Evolutionary conservation across 2,888 invertebrate species (phyloP).

Genomic region (Pardosa pseudoannulata): DNA sequence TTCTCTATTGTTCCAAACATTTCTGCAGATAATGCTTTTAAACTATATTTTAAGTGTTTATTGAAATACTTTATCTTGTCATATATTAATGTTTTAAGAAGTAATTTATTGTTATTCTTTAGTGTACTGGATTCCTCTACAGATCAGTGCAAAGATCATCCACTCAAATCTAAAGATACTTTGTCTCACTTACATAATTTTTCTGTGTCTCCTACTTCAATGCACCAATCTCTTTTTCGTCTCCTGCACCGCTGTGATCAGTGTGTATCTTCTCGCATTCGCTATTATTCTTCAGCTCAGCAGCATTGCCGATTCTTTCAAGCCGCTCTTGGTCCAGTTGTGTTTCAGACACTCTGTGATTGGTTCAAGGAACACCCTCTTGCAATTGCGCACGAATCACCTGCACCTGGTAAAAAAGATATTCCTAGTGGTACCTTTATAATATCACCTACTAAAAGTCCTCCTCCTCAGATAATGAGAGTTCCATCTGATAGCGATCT

Average conservation of each 20-base stretch:
- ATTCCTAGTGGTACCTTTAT: background rate
- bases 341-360: slow-evolving; percentile 60
- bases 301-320: slow-evolving; percentile 69
- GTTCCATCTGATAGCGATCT: slow-evolving; percentile 37
- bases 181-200: slow-evolving; percentile 12
- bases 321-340: slow-evolving; percentile 64
- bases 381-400: slow-evolving; percentile 50
- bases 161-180: background rate
- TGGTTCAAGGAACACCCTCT: slow-evolving; percentile 60
- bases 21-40: too few species aligned
- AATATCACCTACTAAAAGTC: slow-evolving; percentile 55
- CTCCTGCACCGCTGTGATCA: slow-evolving; percentile 61
- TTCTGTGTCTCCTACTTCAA: slow-evolving; percentile 34
- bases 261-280: slow-evolving; percentile 42
- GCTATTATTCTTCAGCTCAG: slow-evolving; percentile 62
- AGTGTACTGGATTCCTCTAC: slow-evolving; percentile 37
- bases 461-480: slow-evolving; percentile 55
- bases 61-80: too few species aligned
- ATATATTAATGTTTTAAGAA: background rate
- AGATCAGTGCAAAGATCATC: slow-evolving; percentile 36
- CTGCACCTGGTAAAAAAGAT: slow-evolving; percentile 26
- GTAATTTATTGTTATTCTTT: slow-evolving; percentile 2
- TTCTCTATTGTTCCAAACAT: too few species aligned
- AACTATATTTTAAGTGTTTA: too few species aligned
- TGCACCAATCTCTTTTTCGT: slow-evolving; percentile 54